Evolutionary conservation across 2,113 vertebrate species (phyloP).

Genomic region (Oceanodroma tethys): DNA sequence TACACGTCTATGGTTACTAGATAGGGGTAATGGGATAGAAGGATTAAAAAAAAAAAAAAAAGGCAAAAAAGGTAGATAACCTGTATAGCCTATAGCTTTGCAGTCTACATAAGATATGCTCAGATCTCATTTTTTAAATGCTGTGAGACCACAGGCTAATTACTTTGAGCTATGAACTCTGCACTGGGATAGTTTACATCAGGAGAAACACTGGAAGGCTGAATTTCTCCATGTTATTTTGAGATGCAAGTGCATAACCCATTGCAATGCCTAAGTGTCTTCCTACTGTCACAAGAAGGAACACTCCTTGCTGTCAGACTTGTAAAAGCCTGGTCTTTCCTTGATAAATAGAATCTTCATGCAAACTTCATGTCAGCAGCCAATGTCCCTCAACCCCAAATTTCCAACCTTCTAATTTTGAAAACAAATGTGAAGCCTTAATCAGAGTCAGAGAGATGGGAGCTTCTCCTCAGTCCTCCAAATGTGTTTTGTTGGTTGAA

Average conservation of each 20-base stretch:
- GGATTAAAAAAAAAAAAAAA: too few species aligned
- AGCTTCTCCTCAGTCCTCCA: background rate
- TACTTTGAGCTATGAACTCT: background rate
- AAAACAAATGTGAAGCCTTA: background rate
- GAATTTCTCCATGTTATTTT: background rate
- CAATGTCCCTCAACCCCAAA: background rate
- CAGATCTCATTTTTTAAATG: background rate
- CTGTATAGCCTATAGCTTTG: background rate
- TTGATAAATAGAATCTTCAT: background rate
- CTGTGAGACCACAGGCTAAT: background rate
- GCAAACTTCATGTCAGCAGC: background rate
- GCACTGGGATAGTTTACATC: background rate
- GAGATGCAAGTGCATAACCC: background rate
- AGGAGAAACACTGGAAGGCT: background rate
- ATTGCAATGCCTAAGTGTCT: background rate
- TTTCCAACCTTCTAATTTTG: background rate
- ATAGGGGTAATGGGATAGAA: background rate
- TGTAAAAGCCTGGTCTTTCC: background rate
- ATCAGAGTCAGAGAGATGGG: background rate
- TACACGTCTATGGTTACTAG: background rate
- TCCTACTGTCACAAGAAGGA: background rate
- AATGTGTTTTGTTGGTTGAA: fast-evolving
- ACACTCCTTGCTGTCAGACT: fast-evolving
- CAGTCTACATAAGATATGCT: too few species aligned
- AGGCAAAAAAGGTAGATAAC: background rate